phyloP scores from a whole-genome alignment of 2,888 invertebrate genomes.

The Mythimna lalbum region DNA sequence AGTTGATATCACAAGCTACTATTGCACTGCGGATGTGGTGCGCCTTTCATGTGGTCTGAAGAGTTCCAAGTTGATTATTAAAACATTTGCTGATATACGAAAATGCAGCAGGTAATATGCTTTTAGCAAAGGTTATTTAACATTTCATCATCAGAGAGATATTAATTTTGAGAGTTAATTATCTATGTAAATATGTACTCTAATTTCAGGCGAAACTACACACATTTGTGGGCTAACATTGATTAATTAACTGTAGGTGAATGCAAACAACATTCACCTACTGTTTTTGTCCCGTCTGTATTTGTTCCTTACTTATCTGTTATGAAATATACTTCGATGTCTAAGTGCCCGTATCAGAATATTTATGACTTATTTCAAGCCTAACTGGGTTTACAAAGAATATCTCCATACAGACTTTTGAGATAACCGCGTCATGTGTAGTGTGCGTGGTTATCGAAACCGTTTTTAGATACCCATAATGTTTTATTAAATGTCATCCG shows the following conservation, averaged over 20 bases:
- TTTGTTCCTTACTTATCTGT: constrained; percentile 27
- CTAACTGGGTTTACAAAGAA: constrained; percentile 42
- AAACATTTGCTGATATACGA: neutral
- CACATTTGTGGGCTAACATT: constrained; percentile 43
- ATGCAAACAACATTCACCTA: constrained; percentile 32
- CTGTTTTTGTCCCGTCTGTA: too few species aligned
- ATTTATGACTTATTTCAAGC: constrained; percentile 55
- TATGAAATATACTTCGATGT: constrained; percentile 6
- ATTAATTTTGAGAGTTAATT: constrained; percentile 44
- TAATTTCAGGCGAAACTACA: constrained; percentile 45
- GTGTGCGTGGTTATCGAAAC: constrained; percentile 82
- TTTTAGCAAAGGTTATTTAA: constrained; percentile 4
- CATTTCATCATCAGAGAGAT: constrained; percentile 14
- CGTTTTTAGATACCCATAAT: constrained; percentile 85
- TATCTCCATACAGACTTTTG: constrained; percentile 37
- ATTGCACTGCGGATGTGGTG: constrained; percentile 42
- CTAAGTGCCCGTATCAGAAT: constrained; percentile 29
- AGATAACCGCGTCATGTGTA: constrained; percentile 65
- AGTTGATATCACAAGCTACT: constrained; percentile 33
- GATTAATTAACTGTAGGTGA: constrained; percentile 35
- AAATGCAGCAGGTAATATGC: neutral
- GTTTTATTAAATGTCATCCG: constrained; percentile 90
- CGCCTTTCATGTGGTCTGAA: constrained; percentile 36
- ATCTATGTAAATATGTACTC: constrained; percentile 38
- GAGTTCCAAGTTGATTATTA: constrained; percentile 11